Conservation (phyloP, 1,140 invertebrate genomes). For the Hycleus cichorii region DNA sequence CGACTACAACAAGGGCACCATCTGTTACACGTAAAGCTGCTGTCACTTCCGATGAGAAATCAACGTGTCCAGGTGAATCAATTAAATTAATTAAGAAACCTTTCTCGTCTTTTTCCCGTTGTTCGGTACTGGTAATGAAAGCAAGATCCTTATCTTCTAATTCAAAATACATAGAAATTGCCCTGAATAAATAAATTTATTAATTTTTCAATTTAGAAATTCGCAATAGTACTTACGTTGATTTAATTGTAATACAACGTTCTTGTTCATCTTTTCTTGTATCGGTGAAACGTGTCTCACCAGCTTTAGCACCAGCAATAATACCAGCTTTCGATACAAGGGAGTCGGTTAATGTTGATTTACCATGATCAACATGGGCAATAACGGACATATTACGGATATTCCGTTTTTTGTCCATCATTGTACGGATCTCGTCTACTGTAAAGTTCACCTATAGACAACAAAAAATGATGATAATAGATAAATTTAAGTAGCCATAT, state of each 20-base stretch:
- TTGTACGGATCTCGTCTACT: slow-evolving; percentile 96
- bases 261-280: slow-evolving; percentile 99
- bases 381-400: slow-evolving; percentile 99
- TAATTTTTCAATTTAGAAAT: not conserved
- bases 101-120: slow-evolving; percentile 81
- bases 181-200: slow-evolving; percentile 51
- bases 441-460: slow-evolving; percentile 94
- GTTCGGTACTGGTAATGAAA: slow-evolving; percentile 83
- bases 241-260: slow-evolving; percentile 99
- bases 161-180: slow-evolving; percentile 98
- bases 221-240: slow-evolving; percentile 71
- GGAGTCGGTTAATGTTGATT: slow-evolving; percentile 98
- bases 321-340: slow-evolving; percentile 99
- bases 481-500: not conserved
- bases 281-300: slow-evolving; percentile 98
- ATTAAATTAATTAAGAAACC: slow-evolving; percentile 99
- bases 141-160: slow-evolving; percentile 85
- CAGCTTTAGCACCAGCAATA: slow-evolving; percentile 96
- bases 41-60: slow-evolving; percentile 98
- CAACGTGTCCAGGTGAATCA: slow-evolving; percentile 98
- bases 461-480: slow-evolving; percentile 2
- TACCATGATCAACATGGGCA: slow-evolving; percentile 99
- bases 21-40: slow-evolving; percentile 98
- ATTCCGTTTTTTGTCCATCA: slow-evolving; percentile 99
- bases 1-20: slow-evolving; percentile 98